phyloP scores from a whole-genome alignment of 1,140 invertebrate genomes.

The Phenacoccus solenopsis region DNA sequence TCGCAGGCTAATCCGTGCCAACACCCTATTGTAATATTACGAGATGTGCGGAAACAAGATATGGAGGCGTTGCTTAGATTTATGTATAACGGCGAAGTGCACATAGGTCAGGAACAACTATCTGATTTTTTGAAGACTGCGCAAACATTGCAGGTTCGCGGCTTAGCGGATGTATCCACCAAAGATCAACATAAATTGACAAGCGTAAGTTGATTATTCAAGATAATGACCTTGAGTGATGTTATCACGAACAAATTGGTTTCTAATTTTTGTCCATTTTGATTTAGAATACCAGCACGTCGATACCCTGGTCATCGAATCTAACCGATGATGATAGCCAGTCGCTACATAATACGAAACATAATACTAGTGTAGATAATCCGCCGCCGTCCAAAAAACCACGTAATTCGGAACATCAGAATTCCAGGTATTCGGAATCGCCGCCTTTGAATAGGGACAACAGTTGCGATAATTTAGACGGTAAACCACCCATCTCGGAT shows the following conservation, averaged over 20 bases:
- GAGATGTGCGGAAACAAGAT: conserved; percentile 75
- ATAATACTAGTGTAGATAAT: conserved; percentile 10
- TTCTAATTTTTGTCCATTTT: neutral
- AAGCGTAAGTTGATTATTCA: conserved; percentile 26
- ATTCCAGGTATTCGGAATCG: conserved; percentile 5
- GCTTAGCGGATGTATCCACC: conserved; percentile 69
- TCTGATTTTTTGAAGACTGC: conserved; percentile 78
- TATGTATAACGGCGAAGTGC: conserved; percentile 91
- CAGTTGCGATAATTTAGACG: neutral
- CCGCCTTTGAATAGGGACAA: neutral
- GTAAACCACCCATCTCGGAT: neutral
- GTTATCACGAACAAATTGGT: neutral
- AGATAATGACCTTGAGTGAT: neutral
- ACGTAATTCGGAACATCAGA: neutral
- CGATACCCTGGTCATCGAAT: conserved; percentile 10
- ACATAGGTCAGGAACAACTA: conserved; percentile 79
- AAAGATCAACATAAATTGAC: conserved; percentile 33
- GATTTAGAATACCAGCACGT: neutral
- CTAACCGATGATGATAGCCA: conserved; percentile 5
- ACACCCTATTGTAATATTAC: conserved; percentile 82
- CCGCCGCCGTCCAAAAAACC: conserved; percentile 10
- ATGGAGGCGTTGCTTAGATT: conserved; percentile 82
- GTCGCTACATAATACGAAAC: neutral
- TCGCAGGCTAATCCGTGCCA: conserved; percentile 75
- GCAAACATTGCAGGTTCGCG: conserved; percentile 78